A percentile compares a stretch with the other conserved stretches of the same genome.
phyloP scores from a whole-genome alignment of 2,113 vertebrate genomes.

The Myrmecobius fasciatus region DNA sequence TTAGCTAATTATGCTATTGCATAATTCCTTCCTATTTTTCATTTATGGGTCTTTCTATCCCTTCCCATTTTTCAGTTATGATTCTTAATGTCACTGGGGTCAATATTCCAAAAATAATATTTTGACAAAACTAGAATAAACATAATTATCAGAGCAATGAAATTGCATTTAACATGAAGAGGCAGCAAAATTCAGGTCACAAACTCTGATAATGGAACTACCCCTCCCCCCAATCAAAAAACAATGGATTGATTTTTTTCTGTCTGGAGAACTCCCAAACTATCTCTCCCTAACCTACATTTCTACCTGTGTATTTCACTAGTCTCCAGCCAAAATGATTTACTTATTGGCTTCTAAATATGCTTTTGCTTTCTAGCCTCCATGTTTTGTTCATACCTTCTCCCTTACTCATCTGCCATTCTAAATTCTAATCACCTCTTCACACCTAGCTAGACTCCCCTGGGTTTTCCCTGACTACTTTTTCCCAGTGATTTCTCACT shows the following conservation, averaged over 20 bases:
- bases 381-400: background rate
- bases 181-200: too few species aligned
- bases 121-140: too few species aligned
- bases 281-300: constrained; percentile 30
- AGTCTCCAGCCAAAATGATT: background rate
- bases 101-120: too few species aligned
- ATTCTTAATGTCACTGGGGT: too few species aligned
- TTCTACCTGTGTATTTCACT: background rate
- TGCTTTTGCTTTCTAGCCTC: background rate
- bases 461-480: background rate
- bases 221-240: background rate
- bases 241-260: background rate
- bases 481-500: background rate
- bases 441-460: background rate
- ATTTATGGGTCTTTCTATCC: too few species aligned
- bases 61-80: too few species aligned
- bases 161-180: too few species aligned
- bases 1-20: too few species aligned
- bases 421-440: background rate
- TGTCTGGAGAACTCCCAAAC: constrained; percentile 6
- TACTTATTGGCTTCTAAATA: constrained; percentile 20
- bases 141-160: too few species aligned
- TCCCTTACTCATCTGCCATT: background rate
- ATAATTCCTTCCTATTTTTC: too few species aligned
- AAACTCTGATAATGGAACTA: constrained; percentile 8